Conservation (phyloP, 30 jellyfish, hydroid and myxozoan genomes). For the Hydractinia echinata region DNA sequence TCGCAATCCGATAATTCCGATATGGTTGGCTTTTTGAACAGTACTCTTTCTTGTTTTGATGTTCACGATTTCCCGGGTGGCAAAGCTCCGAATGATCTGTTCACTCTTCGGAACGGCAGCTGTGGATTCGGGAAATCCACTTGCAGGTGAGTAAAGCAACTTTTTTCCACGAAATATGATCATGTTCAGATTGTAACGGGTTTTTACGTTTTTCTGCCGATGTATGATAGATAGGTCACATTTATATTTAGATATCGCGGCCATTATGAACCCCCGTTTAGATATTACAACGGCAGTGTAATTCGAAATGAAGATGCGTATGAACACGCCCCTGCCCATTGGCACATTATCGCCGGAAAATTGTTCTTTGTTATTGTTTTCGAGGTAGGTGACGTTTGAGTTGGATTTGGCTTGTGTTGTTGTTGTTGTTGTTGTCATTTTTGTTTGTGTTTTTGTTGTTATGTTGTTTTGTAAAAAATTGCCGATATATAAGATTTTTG, state of each 20-base stretch:
- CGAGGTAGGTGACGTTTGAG: slow-evolving; percentile 55
- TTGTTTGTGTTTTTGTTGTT: too few relatives aligned
- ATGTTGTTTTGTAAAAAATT: too few relatives aligned
- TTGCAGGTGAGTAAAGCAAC: slow-evolving; percentile 41
- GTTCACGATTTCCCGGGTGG: slow-evolving; percentile 33
- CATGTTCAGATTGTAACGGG: neutral
- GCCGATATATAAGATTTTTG: too few relatives aligned
- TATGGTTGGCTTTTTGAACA: slow-evolving; percentile 44
- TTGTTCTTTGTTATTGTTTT: slow-evolving; percentile 60
- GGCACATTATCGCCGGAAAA: slow-evolving; percentile 77
- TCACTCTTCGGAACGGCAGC: slow-evolving; percentile 24
- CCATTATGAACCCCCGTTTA: slow-evolving; percentile 51
- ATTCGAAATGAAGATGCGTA: slow-evolving; percentile 53
- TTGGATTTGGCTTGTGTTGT: too few relatives aligned
- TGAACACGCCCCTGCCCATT: slow-evolving; percentile 43
- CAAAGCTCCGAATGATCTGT: slow-evolving; percentile 4
- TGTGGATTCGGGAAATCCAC: slow-evolving; percentile 54
- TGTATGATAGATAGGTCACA: neutral
- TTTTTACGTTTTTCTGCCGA: neutral
- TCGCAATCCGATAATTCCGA: slow-evolving; percentile 22
- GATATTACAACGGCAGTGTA: slow-evolving; percentile 11
- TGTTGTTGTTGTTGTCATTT: too few relatives aligned
- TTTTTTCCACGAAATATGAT: too few relatives aligned
- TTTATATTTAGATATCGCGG: slow-evolving; percentile 55
- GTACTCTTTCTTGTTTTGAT: slow-evolving; percentile 57